Evolutionary conservation across 1,140 invertebrate species (phyloP).

Genomic region (Stratiolaelaps scimitus): DNA sequence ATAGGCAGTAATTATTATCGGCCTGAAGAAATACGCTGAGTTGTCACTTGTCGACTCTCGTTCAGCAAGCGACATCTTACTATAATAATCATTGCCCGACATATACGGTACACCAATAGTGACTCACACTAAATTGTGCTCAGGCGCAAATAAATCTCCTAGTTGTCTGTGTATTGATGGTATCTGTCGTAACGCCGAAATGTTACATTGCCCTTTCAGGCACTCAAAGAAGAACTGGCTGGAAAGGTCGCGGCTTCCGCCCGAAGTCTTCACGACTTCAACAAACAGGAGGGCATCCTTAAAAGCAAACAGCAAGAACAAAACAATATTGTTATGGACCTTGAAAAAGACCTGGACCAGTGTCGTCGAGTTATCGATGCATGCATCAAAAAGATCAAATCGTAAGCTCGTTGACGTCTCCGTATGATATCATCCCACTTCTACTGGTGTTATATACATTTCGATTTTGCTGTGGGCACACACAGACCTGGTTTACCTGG

Average conservation of each 20-base stretch:
- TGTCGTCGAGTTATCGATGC: conserved; percentile 45
- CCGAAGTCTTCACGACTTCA: conserved; percentile 49
- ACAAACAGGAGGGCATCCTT: conserved; percentile 52
- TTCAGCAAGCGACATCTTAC: too few relatives aligned
- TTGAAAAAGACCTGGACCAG: conserved; percentile 52
- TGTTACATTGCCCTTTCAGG: conserved; percentile 38
- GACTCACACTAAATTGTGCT: too few relatives aligned
- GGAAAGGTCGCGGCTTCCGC: conserved; percentile 48
- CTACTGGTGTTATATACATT: background rate
- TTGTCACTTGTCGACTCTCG: too few relatives aligned
- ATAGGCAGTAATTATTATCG: too few relatives aligned
- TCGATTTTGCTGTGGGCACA: too few relatives aligned
- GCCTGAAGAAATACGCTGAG: too few relatives aligned
- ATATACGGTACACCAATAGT: too few relatives aligned
- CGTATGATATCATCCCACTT: background rate
- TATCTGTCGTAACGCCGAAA: too few relatives aligned
- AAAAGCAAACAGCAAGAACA: conserved; percentile 55
- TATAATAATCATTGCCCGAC: too few relatives aligned
- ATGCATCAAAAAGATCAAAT: conserved; percentile 42
- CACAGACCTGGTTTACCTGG: too few relatives aligned
- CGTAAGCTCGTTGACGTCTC: conserved; percentile 29
- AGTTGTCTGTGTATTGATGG: too few relatives aligned
- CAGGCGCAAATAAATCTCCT: too few relatives aligned
- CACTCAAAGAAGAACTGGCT: conserved; percentile 42
- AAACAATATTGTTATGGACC: conserved; percentile 57